phyloP scores from a whole-genome alignment of 2,113 vertebrate species.

The Pygoscelis antarcticus region DNA sequence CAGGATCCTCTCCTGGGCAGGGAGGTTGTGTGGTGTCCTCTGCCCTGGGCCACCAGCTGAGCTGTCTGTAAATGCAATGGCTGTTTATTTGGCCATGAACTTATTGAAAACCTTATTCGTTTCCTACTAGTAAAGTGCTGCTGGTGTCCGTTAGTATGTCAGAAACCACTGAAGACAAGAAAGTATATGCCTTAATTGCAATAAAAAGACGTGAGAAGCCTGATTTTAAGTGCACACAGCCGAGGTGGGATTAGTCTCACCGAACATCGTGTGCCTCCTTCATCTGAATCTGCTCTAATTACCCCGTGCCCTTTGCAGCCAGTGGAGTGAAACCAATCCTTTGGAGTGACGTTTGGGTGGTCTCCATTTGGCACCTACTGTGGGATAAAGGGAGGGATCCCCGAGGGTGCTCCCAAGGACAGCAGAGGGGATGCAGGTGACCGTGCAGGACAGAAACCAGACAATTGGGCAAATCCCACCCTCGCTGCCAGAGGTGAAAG shows the following conservation, averaged over 20 bases:
- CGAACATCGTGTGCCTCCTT: rapidly evolving
- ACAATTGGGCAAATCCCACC: too few relatives aligned
- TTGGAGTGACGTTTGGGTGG: not conserved
- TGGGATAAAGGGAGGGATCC: not conserved
- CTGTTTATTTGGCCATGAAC: not conserved
- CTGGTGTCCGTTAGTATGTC: not conserved
- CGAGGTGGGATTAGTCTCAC: not conserved
- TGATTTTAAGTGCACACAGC: too few relatives aligned
- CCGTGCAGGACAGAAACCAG: rapidly evolving
- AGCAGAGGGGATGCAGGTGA: too few relatives aligned
- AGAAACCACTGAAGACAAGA: not conserved
- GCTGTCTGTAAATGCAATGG: not conserved
- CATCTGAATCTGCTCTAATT: not conserved
- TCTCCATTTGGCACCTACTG: not conserved
- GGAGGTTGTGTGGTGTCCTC: not conserved
- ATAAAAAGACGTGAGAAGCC: not conserved
- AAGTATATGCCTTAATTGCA: too few relatives aligned
- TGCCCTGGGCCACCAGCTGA: not conserved
- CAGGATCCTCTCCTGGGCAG: not conserved
- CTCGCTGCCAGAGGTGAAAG: not conserved
- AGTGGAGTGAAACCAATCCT: not conserved
- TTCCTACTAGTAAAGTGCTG: not conserved
- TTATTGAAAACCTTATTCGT: too few relatives aligned
- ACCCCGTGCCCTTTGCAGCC: not conserved
- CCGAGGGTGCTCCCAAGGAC: not conserved